Evolutionary conservation across 2,888 invertebrate genomes (phyloP).

Genomic region (Lepidochrysops patricia): DNA sequence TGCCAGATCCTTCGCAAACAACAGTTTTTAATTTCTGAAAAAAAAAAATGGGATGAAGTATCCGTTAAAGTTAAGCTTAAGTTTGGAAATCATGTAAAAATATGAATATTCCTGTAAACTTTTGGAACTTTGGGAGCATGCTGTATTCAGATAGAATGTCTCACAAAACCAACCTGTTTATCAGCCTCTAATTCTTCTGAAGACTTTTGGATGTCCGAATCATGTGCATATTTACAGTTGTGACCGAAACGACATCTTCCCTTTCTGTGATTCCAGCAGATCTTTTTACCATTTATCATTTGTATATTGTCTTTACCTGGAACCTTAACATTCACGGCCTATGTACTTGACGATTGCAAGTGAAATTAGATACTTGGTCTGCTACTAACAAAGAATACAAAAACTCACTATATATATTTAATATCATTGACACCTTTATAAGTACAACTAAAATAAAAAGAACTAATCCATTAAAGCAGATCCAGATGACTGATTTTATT

Average conservation of each 20-base stretch:
- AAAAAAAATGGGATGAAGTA: constrained; percentile 18
- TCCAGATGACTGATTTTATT: too few species aligned
- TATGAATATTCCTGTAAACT: too few species aligned
- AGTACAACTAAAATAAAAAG: too few species aligned
- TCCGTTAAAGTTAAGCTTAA: too few species aligned
- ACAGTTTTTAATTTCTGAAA: constrained; percentile 58
- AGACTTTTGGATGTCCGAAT: constrained; percentile 84
- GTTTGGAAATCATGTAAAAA: too few species aligned
- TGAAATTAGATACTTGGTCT: constrained; percentile 41
- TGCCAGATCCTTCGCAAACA: constrained; percentile 57
- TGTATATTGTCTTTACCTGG: constrained; percentile 80
- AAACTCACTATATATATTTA: too few species aligned
- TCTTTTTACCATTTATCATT: constrained; percentile 89
- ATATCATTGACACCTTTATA: too few species aligned
- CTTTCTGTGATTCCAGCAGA: constrained; percentile 95
- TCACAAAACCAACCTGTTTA: constrained; percentile 49
- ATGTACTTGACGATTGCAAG: constrained; percentile 74
- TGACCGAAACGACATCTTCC: constrained; percentile 93
- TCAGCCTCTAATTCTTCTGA: constrained; percentile 74
- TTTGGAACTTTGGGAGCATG: too few species aligned
- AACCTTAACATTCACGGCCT: constrained; percentile 73
- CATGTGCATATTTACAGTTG: constrained; percentile 93
- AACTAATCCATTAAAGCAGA: too few species aligned
- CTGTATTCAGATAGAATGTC: too few species aligned
- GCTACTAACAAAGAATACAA: not conserved